Evolutionary conservation across 2,113 vertebrate genomes (phyloP), one percentile per base, ranked within the genome.

Genomic region (Brachyistius frenatus): DNA sequence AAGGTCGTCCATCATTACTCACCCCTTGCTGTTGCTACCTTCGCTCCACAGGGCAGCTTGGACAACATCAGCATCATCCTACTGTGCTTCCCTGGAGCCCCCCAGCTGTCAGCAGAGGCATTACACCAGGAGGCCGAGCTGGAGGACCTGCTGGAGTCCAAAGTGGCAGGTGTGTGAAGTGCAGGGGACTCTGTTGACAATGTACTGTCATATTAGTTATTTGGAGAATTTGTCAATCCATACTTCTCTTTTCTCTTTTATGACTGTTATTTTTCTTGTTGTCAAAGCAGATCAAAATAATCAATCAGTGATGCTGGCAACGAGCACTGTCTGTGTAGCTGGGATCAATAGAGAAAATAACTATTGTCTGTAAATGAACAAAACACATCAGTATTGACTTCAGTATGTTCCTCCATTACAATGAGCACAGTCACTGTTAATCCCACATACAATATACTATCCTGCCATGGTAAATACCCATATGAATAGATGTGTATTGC

Each of bases 11-110:
- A 32, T 80, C 46, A 37, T 76, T 33, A 71, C 64, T 88, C 66
- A 79, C 61, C 66, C 76, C 41, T 30, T 54, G 71, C 32, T 60
- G 65, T 53, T 0, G 3, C 31, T 7, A 23, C 23, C 76, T 53
- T 76, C n/a, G 10, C 60, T 88, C 62, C 70, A 64, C 90, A 96
- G 95, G 96, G 95, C 54, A 96, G 96, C 78, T 86, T 95, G 78
- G 96, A 96, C 91, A 96, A 96, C 87, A 96, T 96, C 93, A 96
- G 95, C 78, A 94, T 96, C 84, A 92, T 96, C 57, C 67, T 96
- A 68, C 87, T 97, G 31, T 95, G 96, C 76, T 96, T 96, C 79
- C 93, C 94, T 9, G 94, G 94, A 44, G 95, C 94, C 81, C 95
- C 96, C 77, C 89, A 92, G 74, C 86, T 95, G 76, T 95, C 93